phyloP scores from a whole-genome alignment of 1,140 invertebrate species.

The Pogonognathellus flavescens region DNA sequence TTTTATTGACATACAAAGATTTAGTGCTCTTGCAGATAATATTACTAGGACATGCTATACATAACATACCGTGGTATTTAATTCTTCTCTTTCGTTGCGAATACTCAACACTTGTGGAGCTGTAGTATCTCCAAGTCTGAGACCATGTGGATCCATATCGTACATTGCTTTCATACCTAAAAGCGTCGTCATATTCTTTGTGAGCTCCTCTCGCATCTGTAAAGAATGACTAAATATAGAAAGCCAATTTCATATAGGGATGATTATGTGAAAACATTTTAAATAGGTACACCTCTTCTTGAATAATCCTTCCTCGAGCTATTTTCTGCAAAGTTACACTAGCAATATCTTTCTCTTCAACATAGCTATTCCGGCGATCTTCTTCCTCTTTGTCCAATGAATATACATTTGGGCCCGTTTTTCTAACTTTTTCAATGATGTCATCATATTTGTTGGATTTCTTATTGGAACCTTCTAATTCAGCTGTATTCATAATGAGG shows the following conservation, averaged over 20 bases:
- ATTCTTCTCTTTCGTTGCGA: conserved; percentile 37
- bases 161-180: conserved; percentile 61
- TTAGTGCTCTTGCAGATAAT: neutral
- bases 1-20: neutral
- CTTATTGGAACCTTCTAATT: neutral
- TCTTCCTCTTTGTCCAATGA: conserved; percentile 71
- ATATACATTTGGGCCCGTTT: neutral
- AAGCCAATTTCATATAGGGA: neutral
- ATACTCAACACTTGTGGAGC: conserved; percentile 34
- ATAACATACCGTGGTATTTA: neutral
- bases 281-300: conserved; percentile 32
- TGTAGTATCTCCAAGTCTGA: conserved; percentile 22
- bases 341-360: conserved; percentile 72
- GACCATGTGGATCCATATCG: conserved; percentile 59
- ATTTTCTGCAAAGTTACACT: conserved; percentile 77
- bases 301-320: conserved; percentile 73
- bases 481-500: neutral
- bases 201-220: conserved; percentile 63
- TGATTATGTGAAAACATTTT: too few species aligned
- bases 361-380: conserved; percentile 72
- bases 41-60: conserved; percentile 10
- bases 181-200: conserved; percentile 53
- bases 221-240: conserved; percentile 9
- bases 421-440: neutral
- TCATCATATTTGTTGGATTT: conserved; percentile 1